Base-by-base conservation (phyloP, 2,888 invertebrate species). In the Silvanus unidentatus region DNA sequence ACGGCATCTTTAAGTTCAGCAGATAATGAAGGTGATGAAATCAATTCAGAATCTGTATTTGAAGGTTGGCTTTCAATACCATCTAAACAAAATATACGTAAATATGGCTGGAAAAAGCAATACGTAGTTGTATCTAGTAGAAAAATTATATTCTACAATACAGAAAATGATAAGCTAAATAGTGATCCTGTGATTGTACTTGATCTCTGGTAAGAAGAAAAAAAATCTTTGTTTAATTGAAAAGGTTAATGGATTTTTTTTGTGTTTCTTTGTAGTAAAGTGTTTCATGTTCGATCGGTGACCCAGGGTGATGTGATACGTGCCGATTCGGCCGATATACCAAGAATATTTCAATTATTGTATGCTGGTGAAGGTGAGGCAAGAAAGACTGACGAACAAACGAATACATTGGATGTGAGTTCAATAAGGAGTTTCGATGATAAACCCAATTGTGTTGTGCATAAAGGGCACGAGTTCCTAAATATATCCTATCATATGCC, bases 261-360 rank as follows among this genome's bases (percentile, higher is more conserved):
- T 40, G 22, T 34, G 5, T 37, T 12, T 37, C 14, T 14, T 58
- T 60, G 14, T 48, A 94, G 97, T 76, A 97, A 98, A 81, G 88
- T 99, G 69, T 98, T 96, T 78, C 97, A 98, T 77, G 98, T 98
- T 59, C 86, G 98, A 55, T 90, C 94, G 49, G 98, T 99, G 58
- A 97, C 98, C 52, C 97, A 97, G 74, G 97, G 97, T 63, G 99
- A 99, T 79, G 97, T 98, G 63, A 96, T 98, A 71, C 86, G 97
- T 70, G 98, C 96, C 44, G 96, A 97, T 79, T 92, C 95, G 73
- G 94, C 93, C 82, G 96, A 98, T 79, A 95, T 99, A 75, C 98
- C 98, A 63, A 86, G 95, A 73, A 99, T 99, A 75, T 98, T 99
- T 77, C 82, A 95, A 78, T 79, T 98, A 65, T 76, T 98, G 64